phyloP scores from a whole-genome alignment of 2,797 vertebrate species.

The Mormyrops attenuatus region DNA sequence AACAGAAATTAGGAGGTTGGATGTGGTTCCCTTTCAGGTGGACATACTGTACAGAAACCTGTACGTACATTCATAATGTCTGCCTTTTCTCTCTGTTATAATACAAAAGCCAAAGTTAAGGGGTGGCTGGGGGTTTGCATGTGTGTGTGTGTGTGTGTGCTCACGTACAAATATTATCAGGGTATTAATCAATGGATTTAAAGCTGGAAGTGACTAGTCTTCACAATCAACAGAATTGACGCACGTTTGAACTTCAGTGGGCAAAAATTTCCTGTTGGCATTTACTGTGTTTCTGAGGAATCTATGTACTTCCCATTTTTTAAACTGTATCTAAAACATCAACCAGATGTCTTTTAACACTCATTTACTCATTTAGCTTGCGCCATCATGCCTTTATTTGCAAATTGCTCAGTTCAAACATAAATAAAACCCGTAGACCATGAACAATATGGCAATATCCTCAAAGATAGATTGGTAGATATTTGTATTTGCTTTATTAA shows the following conservation, averaged over 20 bases:
- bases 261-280: not conserved
- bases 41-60: not conserved
- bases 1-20: not conserved
- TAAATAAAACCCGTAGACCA: not conserved
- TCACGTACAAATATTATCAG: not conserved
- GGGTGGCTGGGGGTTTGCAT: not conserved
- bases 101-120: not conserved
- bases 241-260: not conserved
- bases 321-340: not conserved
- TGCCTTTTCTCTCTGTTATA: not conserved
- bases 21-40: not conserved
- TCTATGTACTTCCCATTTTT: not conserved
- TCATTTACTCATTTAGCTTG: not conserved
- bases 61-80: not conserved
- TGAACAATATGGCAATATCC: not conserved
- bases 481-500: not conserved
- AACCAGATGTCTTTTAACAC: not conserved
- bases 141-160: not conserved
- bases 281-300: not conserved
- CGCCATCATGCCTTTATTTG: not conserved
- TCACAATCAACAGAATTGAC: not conserved
- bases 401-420: conserved; percentile 12
- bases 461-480: not conserved
- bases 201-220: not conserved
- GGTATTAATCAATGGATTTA: not conserved